Evolutionary conservation across 1,140 invertebrate genomes (phyloP).

Genomic region (Zophobas atratus): DNA sequence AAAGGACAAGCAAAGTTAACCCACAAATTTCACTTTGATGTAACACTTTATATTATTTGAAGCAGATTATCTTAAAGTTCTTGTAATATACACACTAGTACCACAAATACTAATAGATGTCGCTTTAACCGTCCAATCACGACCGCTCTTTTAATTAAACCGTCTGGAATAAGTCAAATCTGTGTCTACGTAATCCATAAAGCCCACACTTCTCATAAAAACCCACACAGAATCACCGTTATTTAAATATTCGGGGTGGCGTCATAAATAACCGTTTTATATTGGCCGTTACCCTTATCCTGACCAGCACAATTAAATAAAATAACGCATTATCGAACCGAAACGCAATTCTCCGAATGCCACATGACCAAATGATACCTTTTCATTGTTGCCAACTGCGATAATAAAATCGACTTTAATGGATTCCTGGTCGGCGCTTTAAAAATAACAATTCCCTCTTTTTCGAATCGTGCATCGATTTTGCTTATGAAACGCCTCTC

Average conservation of each 20-base stretch:
- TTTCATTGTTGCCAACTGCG: constrained; percentile 15
- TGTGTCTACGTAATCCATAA: constrained; percentile 3
- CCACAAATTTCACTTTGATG: no score
- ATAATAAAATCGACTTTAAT: constrained; percentile 21
- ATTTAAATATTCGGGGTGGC: constrained; percentile 6
- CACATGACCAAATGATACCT: constrained; percentile 6
- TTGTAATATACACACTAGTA: no score
- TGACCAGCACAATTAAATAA: constrained; percentile 12
- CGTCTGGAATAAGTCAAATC: background rate
- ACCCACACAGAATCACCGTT: background rate
- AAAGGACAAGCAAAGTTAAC: no score
- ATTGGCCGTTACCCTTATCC: background rate
- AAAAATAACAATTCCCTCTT: no score
- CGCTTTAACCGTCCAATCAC: background rate
- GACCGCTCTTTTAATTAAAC: background rate
- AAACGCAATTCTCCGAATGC: background rate
- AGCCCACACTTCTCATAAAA: constrained; percentile 4
- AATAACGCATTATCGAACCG: constrained; percentile 3
- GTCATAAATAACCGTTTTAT: constrained; percentile 12
- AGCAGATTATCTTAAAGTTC: no score
- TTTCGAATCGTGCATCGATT: no score
- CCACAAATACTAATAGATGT: no score
- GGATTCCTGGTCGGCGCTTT: background rate
- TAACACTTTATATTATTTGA: no score
- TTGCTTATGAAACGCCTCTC: no score